Base-by-base conservation (phyloP, 2,113 vertebrate species). In the Gadus chalcogrammus region DNA sequence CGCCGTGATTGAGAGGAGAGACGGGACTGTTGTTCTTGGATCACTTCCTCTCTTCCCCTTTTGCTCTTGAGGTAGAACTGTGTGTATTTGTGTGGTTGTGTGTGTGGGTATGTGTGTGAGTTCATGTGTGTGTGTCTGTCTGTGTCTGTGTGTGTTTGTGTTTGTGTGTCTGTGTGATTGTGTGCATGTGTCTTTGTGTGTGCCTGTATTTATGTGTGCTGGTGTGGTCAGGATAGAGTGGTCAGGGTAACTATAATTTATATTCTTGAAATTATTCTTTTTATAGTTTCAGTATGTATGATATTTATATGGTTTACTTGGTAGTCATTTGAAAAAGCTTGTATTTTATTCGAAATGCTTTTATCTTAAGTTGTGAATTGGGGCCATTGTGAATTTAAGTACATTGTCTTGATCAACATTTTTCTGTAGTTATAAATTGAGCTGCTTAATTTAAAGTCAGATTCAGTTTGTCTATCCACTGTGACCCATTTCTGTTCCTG, bases 1-100 rank as follows among this genome's bases (percentile, higher is more conserved):
- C 71, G 75, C 78, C 80, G 72, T 85, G 83, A 88, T 80, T 89
- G 88, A 88, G 82, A 79, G 81, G 76, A 88, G 82, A 80, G 65
- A 59, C 5, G 24, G 76, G 75, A 35, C 64, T 90, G 83, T 86
- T 87, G 67, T 84, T 85, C 75, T 82, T 78, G 74, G 66, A 4
- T 73, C 38, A 22, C 70, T 31, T 61, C 31, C n/a, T 11, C 67
- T 55, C 58, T 17, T 62, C 69, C 31, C 66, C 38, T 52, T 72
- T 31, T 67, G 17, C 48, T 75, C 71, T 35, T 75, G 73, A 81
- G 73, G 64, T 65, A 72, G 59, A 77, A 24, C 73, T 70, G 66
- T 48, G 65, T 35, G 31, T 35, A 22, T 64, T 68, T 72, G 52
- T 55, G n/a, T 27, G 62, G 62, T 35, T 38, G 28, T 64, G 28